Conservation (phyloP, 2,888 invertebrate species). For the Chesias legatella region DNA sequence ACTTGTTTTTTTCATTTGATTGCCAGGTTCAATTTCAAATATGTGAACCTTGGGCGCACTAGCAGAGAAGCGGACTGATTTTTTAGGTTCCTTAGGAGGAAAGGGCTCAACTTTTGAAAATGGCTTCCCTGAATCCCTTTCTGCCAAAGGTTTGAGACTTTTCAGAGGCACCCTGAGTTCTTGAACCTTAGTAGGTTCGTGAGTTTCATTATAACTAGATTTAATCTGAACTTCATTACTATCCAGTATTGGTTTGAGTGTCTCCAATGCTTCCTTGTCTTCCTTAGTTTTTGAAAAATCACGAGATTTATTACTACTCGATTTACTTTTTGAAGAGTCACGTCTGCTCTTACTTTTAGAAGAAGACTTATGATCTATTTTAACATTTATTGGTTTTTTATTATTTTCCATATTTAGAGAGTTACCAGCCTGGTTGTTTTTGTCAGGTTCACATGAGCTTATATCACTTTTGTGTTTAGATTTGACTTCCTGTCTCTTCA, state of each 20-base stretch:
- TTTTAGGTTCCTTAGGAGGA: slow-evolving; percentile 45
- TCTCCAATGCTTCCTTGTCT: slow-evolving; percentile 41
- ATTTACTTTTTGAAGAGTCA: slow-evolving; percentile 9
- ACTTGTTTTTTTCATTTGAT: slow-evolving; percentile 60
- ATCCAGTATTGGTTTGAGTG: slow-evolving; percentile 44
- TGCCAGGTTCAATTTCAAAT: slow-evolving; percentile 66
- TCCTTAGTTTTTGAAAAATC: slow-evolving; percentile 28
- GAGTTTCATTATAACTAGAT: slow-evolving; percentile 5
- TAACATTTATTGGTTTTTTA: slow-evolving; percentile 10
- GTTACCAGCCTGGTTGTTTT: slow-evolving; percentile 13
- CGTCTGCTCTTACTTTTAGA: slow-evolving; percentile 16
- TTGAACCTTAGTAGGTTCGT: slow-evolving; percentile 10
- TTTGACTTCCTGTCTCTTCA: slow-evolving; percentile 38
- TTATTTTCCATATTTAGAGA: slow-evolving; percentile 19
- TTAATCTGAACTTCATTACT: slow-evolving; percentile 32
- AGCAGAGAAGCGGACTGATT: slow-evolving; percentile 58
- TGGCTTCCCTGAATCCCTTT: slow-evolving; percentile 49
- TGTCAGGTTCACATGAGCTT: slow-evolving; percentile 8
- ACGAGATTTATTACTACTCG: slow-evolving; percentile 10
- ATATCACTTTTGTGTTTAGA: slow-evolving; percentile 21
- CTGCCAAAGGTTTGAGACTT: slow-evolving; percentile 48
- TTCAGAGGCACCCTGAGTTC: slow-evolving; percentile 47
- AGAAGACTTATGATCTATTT: slow-evolving; percentile 14
- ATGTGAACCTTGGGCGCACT: slow-evolving; percentile 39
- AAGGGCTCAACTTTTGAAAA: slow-evolving; percentile 55